Evolutionary conservation across 1,140 invertebrate genomes (phyloP).

Genomic region (Maconellicoccus hirsutus): DNA sequence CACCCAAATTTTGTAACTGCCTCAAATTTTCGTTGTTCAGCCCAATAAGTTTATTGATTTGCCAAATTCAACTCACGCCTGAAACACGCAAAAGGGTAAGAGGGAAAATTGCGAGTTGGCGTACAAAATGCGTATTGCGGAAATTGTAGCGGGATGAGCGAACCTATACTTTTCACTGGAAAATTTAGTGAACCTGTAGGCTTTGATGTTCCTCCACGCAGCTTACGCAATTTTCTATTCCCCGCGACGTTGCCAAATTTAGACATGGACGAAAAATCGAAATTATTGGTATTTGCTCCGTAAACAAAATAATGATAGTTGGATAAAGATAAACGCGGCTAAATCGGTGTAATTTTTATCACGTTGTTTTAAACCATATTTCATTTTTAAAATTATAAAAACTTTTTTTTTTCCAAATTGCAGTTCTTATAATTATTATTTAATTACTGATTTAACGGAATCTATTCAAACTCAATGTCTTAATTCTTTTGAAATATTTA

Average conservation of each 20-base stretch:
- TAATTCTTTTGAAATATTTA: too few relatives aligned
- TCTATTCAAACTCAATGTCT: too few relatives aligned
- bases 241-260: background rate
- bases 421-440: too few relatives aligned
- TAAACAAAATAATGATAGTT: too few relatives aligned
- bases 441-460: too few relatives aligned
- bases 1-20: background rate
- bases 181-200: background rate
- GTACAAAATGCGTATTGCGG: background rate
- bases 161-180: background rate
- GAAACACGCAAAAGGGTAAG: background rate
- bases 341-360: too few relatives aligned
- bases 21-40: background rate
- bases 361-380: too few relatives aligned
- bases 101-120: background rate
- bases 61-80: background rate
- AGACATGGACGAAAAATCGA: background rate
- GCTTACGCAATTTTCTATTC: background rate
- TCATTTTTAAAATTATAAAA: too few relatives aligned
- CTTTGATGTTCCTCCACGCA: background rate
- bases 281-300: background rate
- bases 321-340: too few relatives aligned
- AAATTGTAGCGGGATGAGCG: background rate
- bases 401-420: too few relatives aligned
- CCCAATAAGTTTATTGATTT: background rate